These are phyloP conservation scores for Poeciliopsis presidionis DNA, from an alignment of 2,797 vertebrate species.

Conservation along the genomic window DNA sequence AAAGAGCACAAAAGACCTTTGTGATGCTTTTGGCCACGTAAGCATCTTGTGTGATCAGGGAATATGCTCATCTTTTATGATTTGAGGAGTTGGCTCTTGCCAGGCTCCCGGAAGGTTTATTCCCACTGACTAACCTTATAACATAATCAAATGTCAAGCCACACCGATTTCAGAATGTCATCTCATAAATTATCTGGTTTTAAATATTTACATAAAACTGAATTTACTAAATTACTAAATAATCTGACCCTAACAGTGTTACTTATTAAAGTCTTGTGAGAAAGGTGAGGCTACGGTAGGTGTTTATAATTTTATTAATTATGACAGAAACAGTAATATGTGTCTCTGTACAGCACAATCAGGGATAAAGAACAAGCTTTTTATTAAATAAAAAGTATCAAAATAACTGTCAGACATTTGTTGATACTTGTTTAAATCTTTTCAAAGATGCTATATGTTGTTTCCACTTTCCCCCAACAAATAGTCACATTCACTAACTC, in stretches of 20 bases:
- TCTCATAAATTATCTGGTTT: background rate
- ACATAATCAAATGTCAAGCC: conserved; percentile 71
- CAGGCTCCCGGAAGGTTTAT: conserved; percentile 60
- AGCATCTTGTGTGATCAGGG: conserved; percentile 31
- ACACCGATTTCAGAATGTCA: conserved; percentile 55
- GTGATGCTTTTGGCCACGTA: conserved; percentile 43
- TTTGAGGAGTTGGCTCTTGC: conserved; percentile 48
- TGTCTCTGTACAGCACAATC: background rate
- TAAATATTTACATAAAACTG: background rate
- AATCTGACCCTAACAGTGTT: background rate
- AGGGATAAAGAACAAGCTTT: too few relatives aligned
- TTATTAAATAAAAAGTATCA: background rate
- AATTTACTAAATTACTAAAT: background rate
- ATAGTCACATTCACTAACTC: background rate
- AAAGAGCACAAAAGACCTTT: conserved; percentile 43
- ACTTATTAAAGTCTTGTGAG: background rate
- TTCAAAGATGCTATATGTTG: background rate
- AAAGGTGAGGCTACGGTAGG: background rate
- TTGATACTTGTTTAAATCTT: background rate
- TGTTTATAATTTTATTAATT: background rate
- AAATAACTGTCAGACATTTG: background rate
- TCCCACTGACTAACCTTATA: conserved; percentile 57
- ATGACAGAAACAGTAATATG: background rate
- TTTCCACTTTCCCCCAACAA: background rate
- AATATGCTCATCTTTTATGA: conserved; percentile 63